Evolutionary conservation across 2,888 invertebrate genomes (phyloP), one percentile per base, ranked within the genome.

Genomic region (Fabriciana adippe): DNA sequence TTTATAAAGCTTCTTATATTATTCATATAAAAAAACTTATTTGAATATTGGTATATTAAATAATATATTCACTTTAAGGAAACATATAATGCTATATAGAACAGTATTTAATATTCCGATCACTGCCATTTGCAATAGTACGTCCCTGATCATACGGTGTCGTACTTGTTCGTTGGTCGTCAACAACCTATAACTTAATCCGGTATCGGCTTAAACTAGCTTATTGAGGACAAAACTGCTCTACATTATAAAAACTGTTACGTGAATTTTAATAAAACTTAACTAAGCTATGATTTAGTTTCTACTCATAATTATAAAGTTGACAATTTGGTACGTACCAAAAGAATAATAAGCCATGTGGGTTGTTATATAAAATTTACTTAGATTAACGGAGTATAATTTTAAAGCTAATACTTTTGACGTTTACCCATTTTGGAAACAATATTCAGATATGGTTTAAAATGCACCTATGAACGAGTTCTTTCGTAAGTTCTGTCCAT

Each of bases 121-220:
- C 15, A 11, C 6, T 15, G 8, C 1, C 47, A 26, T 35, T 51
- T 51, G 51, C 51, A 51, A 50, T 18, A 85, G 74, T 86, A 73
- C 88, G 78, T 68, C 79, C 79, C 89, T 85, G 83, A 75, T 55
- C 75, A 75, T 77, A 80, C 65, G 69, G 77, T 76, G 75, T 76
- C 78, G 78, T 84, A 82, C 82, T 81, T 81, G 83, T 85, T 85
- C 80, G 81, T 79, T 79, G 83, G 78, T 85, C 85, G 85, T 87
- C 88, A 84, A 86, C 81, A 78, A 82, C 78, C 81, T 82, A 85
- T 82, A 85, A 82, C 82, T 83, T 86, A 85, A 87, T 87, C 82
- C 83, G 76, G 72, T 73, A 75, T 75, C 67, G 62, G 71, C 68
- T 67, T 74, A 72, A 74, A 70, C 66, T 69, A 73, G 62, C 62